Evolutionary conservation across 2,113 vertebrate genomes (phyloP).

Genomic region (Mastomys coucha): DNA sequence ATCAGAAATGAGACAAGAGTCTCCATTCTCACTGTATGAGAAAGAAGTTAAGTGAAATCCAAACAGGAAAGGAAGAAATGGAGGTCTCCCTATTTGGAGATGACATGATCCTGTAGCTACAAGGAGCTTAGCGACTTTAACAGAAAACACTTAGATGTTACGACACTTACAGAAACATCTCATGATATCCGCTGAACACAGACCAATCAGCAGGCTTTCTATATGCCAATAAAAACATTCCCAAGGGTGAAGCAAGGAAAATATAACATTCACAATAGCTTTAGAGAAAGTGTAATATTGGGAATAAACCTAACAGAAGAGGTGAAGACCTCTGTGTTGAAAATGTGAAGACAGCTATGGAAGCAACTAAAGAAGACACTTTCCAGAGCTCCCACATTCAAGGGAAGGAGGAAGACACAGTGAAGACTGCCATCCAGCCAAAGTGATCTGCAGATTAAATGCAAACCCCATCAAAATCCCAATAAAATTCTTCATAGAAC

Average conservation of each 20-base stretch:
- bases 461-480: not conserved
- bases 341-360: not conserved
- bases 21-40: not conserved
- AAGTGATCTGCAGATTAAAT: not conserved
- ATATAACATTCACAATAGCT: not conserved
- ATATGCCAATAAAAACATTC: no score
- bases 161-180: no score
- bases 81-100: not conserved
- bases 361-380: not conserved
- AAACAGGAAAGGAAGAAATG: not conserved
- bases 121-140: no score
- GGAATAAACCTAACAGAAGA: not conserved
- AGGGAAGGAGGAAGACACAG: not conserved
- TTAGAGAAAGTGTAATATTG: not conserved
- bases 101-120: not conserved
- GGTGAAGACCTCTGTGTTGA: not conserved
- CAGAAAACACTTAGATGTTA: not conserved
- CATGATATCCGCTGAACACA: no score
- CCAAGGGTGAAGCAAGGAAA: not conserved
- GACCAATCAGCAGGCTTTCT: not conserved
- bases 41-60: no score
- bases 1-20: not conserved
- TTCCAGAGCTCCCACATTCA: not conserved
- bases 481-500: not conserved
- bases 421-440: not conserved